phyloP scores from a whole-genome alignment of 64 coral and sea anemone species.

The Montipora sp. region DNA sequence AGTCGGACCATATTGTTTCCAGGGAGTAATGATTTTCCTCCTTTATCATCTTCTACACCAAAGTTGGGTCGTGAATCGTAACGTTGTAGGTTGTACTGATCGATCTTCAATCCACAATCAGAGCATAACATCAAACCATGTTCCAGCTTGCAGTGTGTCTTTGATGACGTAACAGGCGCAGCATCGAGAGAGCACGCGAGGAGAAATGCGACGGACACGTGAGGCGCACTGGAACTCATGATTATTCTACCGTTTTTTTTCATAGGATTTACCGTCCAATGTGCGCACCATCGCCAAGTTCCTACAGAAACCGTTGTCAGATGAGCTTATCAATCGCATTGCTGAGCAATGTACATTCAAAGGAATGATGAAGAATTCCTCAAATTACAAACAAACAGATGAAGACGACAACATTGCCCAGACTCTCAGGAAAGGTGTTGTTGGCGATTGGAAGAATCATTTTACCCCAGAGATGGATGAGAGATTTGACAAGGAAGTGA shows the following conservation, averaged over 20 bases:
- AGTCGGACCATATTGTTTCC: too few relatives aligned
- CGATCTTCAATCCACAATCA: too few relatives aligned
- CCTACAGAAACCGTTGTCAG: background rate
- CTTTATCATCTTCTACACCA: too few relatives aligned
- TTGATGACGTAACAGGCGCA: too few relatives aligned
- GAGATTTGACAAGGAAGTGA: background rate
- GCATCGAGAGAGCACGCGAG: too few relatives aligned
- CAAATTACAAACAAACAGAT: background rate
- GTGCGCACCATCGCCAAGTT: background rate
- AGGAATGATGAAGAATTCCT: background rate
- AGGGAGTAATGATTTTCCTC: too few relatives aligned
- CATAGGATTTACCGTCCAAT: background rate
- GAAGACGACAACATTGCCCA: background rate
- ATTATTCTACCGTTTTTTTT: background rate
- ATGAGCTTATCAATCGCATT: background rate
- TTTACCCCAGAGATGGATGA: conserved; percentile 31
- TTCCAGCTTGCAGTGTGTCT: too few relatives aligned
- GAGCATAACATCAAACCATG: too few relatives aligned
- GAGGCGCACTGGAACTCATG: too few relatives aligned
- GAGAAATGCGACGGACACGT: too few relatives aligned
- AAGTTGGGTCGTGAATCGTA: too few relatives aligned
- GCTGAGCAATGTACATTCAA: background rate
- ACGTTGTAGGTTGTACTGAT: too few relatives aligned
- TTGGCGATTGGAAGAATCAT: conserved; percentile 55
- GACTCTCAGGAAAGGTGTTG: conserved; percentile 24